Percentiles rank a stretch among this genome's conserved stretches.
These are phyloP conservation scores for Alethe castanea DNA, from an alignment of 2,113 vertebrate genomes.

Conservation along the genomic window DNA sequence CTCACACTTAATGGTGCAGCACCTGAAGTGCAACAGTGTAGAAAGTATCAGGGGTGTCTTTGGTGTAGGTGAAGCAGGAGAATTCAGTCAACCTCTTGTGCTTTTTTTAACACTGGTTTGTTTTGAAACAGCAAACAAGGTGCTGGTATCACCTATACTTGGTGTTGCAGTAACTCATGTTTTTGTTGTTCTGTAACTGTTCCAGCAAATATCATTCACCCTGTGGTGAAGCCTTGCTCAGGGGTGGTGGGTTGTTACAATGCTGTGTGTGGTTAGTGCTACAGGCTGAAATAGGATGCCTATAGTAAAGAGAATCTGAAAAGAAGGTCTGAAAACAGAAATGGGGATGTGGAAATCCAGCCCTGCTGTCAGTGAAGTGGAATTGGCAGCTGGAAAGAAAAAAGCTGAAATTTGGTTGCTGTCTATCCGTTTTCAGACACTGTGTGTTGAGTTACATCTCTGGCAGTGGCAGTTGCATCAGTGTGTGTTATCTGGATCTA, in stretches of 20 bases:
- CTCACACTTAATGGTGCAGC: not conserved
- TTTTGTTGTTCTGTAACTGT: not conserved
- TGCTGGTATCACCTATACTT: not conserved
- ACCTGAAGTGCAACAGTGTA: not conserved
- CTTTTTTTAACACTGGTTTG: not conserved
- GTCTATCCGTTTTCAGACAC: not conserved
- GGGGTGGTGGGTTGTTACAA: not conserved
- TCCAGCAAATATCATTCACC: not conserved
- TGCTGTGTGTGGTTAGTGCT: not conserved
- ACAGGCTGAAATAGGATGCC: not conserved
- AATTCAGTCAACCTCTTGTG: not conserved
- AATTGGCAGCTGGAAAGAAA: not conserved
- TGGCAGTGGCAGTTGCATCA: not conserved
- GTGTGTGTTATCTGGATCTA: not conserved
- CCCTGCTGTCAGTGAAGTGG: not conserved
- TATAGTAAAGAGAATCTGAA: not conserved
- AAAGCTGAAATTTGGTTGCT: not conserved
- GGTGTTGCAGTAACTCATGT: not conserved
- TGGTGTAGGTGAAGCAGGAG: not conserved
- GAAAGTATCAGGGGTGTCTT: not conserved
- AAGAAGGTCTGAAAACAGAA: not conserved
- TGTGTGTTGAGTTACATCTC: not conserved
- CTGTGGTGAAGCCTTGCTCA: not conserved
- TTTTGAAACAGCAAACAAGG: not conserved
- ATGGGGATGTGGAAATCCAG: not conserved